phyloP scores from a whole-genome alignment of 2,888 invertebrate genomes.

The Aporophyla lueneburgensis region DNA sequence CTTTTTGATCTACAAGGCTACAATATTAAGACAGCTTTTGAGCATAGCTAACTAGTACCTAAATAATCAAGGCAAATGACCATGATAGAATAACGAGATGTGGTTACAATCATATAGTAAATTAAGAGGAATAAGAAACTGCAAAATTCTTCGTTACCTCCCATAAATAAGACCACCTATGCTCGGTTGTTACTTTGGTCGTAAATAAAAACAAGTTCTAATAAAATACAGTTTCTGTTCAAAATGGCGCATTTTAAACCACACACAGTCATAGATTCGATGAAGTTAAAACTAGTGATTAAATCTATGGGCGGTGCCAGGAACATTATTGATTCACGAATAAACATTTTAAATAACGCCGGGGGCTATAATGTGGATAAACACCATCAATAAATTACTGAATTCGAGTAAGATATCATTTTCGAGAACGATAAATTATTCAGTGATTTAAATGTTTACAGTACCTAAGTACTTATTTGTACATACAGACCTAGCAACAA shows the following conservation, averaged over 20 bases:
- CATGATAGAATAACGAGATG: not conserved
- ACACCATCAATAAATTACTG: slow-evolving; percentile 44
- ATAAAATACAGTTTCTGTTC: slow-evolving; percentile 17
- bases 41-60: not conserved
- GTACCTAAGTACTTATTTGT: not conserved
- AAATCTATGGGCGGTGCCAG: slow-evolving; percentile 51
- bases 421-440: slow-evolving; percentile 22
- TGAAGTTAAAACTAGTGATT: slow-evolving; percentile 30
- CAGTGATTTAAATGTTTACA: not conserved
- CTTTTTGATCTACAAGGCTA: not conserved
- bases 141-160: not conserved
- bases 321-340: slow-evolving; percentile 56
- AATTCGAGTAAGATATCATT: slow-evolving; percentile 57
- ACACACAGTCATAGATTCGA: slow-evolving; percentile 42
- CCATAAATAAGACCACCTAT: slow-evolving; percentile 43
- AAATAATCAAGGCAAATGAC: slow-evolving; percentile 11
- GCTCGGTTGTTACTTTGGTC: not conserved
- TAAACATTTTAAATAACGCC: slow-evolving; percentile 50
- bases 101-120: not conserved
- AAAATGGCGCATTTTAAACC: slow-evolving; percentile 46
- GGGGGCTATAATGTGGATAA: slow-evolving; percentile 38
- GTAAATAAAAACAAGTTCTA: slow-evolving; percentile 24
- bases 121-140: not conserved
- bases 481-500: not conserved
- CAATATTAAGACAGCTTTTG: not conserved